These are phyloP conservation scores for Nesoenas mayeri DNA, from an alignment of 2,113 vertebrate genomes.

Conservation along the genomic window DNA sequence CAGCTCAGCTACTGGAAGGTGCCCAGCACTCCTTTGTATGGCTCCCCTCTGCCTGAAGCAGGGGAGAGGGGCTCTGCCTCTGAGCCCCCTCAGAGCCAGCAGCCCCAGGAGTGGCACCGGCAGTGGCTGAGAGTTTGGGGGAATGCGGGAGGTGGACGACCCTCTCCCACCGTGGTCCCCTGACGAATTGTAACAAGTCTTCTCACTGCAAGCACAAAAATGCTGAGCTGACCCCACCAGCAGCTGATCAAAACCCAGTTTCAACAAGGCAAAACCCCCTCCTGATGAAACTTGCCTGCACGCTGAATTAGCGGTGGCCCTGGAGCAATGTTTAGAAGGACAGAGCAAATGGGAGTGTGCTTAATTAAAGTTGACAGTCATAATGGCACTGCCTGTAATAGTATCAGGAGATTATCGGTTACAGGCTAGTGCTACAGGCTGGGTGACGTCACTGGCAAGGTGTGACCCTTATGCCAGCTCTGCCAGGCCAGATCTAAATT, in stretches of 20 bases:
- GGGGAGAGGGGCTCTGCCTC: background rate
- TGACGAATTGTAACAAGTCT: background rate
- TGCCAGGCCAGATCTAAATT: background rate
- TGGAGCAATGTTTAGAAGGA: constrained; percentile 26
- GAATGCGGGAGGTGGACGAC: background rate
- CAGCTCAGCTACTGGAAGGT: background rate
- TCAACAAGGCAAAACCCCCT: background rate
- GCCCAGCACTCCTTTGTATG: background rate
- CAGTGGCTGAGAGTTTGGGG: background rate
- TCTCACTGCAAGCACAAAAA: background rate
- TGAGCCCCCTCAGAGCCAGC: accelerated
- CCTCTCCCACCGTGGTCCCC: accelerated
- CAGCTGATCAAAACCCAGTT: background rate
- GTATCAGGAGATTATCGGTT: constrained; percentile 47
- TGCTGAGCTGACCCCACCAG: background rate
- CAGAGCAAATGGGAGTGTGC: background rate
- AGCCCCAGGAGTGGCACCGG: background rate
- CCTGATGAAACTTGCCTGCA: background rate
- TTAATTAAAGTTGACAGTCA: constrained; percentile 64
- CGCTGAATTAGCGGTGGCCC: background rate
- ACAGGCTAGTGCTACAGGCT: background rate
- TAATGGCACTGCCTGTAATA: constrained; percentile 49
- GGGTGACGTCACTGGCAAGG: background rate
- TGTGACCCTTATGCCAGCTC: background rate
- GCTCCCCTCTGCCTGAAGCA: background rate